A percentile compares a stretch with the other conserved stretches of the same genome.
phyloP scores from a whole-genome alignment of 2,113 vertebrate genomes.

The Scomber scombrus region DNA sequence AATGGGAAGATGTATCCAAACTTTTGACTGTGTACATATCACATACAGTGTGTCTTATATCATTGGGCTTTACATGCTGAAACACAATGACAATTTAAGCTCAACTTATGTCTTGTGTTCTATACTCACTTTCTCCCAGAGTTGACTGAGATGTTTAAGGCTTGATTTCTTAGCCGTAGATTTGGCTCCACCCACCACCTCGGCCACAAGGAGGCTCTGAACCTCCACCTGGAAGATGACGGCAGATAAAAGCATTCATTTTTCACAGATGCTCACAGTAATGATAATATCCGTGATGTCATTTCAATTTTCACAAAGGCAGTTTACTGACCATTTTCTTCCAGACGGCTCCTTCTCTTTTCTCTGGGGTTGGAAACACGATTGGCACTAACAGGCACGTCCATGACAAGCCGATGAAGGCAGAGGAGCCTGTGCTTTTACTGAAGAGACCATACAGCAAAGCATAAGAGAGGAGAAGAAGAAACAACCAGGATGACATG shows the following conservation, averaged over 20 bases:
- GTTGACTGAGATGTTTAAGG: constrained; percentile 89
- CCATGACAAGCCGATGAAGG: constrained; percentile 93
- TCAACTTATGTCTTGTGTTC: neutral
- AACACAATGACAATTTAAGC: neutral
- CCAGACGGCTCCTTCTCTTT: constrained; percentile 91
- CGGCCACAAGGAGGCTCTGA: constrained; percentile 92
- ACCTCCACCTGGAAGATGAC: constrained; percentile 89
- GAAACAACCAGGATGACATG: neutral
- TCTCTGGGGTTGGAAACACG: constrained; percentile 89
- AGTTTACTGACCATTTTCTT: constrained; percentile 91
- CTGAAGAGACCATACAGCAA: constrained; percentile 76
- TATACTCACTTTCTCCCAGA: constrained; percentile 91
- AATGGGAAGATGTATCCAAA: no score
- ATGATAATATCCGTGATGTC: neutral
- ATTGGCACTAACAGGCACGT: constrained; percentile 90
- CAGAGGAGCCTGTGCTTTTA: constrained; percentile 93
- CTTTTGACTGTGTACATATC: neutral
- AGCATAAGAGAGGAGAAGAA: neutral
- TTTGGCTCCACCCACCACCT: constrained; percentile 93
- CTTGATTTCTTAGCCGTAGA: constrained; percentile 87
- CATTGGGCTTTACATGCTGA: neutral
- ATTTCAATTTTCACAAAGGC: neutral
- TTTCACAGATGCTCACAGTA: neutral
- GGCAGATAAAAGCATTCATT: neutral
- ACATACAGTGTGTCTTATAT: neutral